Evolutionary conservation across 2,888 invertebrate species (phyloP), one percentile per base, ranked within the genome.

Genomic region (Dryocosmus kuriphilus): DNA sequence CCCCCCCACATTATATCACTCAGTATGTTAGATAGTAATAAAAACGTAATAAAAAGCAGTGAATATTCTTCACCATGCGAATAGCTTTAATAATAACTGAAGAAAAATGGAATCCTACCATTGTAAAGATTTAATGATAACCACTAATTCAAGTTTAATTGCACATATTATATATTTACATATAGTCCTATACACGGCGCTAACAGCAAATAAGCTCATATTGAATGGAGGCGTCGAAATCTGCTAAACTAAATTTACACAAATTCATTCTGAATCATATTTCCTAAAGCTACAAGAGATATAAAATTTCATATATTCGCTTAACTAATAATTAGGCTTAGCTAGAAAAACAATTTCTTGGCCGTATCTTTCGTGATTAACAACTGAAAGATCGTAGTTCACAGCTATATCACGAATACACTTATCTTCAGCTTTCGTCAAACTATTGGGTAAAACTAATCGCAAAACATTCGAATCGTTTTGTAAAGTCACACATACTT

Each of bases 401-500:
- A 92, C 90, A 77, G 94, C 94, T 41, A 91, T 91, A 78, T 92
- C 87, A 85, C 91, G 92, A 55, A 94, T 88, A 84, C 92, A 93
- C 19, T 91, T 89, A 35, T 92, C 89, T 89, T 94, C 94, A 46
- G 89, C 88, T 2, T 87, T 78, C 83, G 92, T 92, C 2, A 94
- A 87, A 9, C 91, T 91, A 61, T 89, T 88, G 1, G 94, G 94
- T 61, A 95, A 87, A 24, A 92, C 89, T 51, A 94, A 89, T 77
- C 93, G 92, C 76, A 91, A 88, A 55, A 93, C 81, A 75, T 92
- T 88, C 1, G 78, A 80, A 88, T 93, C 93, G 14, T 90, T 87
- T 78, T 92, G 92, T 78, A 94, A 93, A 61, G 89, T 91, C n/a
- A 89, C 89, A 41, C 94, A 92, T 60, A 94, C 89, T 27, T 90